Conservation (phyloP, 2,797 vertebrate genomes). For the Hipposideros larvatus region DNA sequence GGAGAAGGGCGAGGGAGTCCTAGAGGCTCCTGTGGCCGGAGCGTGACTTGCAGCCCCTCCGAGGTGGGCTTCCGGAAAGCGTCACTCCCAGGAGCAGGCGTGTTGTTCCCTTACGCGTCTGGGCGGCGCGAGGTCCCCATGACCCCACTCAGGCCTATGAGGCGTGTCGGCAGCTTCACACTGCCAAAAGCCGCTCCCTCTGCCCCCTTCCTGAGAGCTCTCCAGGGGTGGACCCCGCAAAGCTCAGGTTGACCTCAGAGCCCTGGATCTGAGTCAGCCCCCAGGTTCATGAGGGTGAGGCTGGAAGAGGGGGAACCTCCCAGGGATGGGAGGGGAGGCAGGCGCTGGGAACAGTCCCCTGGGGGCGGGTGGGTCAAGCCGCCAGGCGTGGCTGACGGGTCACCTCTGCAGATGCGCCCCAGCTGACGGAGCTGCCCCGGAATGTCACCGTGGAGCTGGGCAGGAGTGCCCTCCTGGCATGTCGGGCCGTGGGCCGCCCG, state of each 20-base stretch:
- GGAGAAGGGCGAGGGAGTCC: not conserved
- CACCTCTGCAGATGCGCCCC: constrained; percentile 89
- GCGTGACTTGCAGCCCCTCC: no score
- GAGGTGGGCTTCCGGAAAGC: not conserved
- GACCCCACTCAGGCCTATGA: not conserved
- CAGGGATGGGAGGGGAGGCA: rapidly evolving
- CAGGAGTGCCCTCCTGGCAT: constrained; percentile 90
- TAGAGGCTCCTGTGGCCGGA: not conserved
- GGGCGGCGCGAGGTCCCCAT: no score
- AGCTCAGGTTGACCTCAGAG: not conserved
- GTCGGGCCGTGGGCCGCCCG: constrained; percentile 90
- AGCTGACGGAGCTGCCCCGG: constrained; percentile 89
- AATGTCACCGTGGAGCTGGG: constrained; percentile 89
- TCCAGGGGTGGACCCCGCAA: not conserved
- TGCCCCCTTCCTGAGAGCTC: not conserved
- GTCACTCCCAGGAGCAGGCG: rapidly evolving
- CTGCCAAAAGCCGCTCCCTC: rapidly evolving
- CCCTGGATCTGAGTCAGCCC: not conserved
- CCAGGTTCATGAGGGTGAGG: not conserved
- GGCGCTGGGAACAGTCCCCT: rapidly evolving
- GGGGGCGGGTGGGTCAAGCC: not conserved
- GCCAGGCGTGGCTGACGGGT: not conserved
- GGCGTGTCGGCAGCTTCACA: rapidly evolving
- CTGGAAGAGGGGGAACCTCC: not conserved
- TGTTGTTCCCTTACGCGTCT: no score